Conservation (phyloP, 1,140 invertebrate genomes). For the Catajapyx aquilonaris region DNA sequence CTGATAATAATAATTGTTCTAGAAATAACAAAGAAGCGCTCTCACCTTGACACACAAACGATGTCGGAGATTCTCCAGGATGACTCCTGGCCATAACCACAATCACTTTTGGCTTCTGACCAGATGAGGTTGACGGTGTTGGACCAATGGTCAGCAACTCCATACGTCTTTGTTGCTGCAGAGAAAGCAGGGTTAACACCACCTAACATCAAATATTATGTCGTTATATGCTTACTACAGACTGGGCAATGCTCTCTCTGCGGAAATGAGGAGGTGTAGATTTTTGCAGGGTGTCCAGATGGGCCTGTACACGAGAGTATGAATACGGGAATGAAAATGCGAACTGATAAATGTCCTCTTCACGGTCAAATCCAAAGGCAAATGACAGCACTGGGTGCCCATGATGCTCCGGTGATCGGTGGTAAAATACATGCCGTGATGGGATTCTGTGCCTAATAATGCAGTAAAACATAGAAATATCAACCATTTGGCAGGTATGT, state of each 20-base stretch:
- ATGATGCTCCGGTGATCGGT: slow-evolving; percentile 69
- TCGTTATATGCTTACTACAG: slow-evolving; percentile 37
- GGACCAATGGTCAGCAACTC: slow-evolving; percentile 28
- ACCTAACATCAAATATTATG: background rate
- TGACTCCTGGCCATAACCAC: slow-evolving; percentile 65
- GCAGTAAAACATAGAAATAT: slow-evolving; percentile 2
- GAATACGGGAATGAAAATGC: slow-evolving; percentile 82
- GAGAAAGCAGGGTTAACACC: background rate
- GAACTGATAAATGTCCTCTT: slow-evolving; percentile 85
- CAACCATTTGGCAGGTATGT: slow-evolving; percentile 6
- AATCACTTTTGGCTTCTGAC: slow-evolving; percentile 40
- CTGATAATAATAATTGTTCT: slow-evolving; percentile 1
- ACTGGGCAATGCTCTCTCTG: slow-evolving; percentile 42
- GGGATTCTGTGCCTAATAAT: slow-evolving; percentile 55
- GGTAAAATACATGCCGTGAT: slow-evolving; percentile 78
- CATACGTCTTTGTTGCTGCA: slow-evolving; percentile 29
- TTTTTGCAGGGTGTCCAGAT: slow-evolving; percentile 54
- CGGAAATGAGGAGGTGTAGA: slow-evolving; percentile 34
- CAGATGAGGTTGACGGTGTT: slow-evolving; percentile 16
- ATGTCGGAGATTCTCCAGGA: slow-evolving; percentile 80
- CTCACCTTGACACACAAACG: slow-evolving; percentile 76
- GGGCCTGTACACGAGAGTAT: slow-evolving; percentile 68
- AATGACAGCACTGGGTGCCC: slow-evolving; percentile 86
- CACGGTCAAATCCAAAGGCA: slow-evolving; percentile 80
- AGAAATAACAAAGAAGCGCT: background rate